These are phyloP conservation scores for Callinectes sapidus DNA, from an alignment of 2,888 invertebrate genomes.

Conservation along the genomic window DNA sequence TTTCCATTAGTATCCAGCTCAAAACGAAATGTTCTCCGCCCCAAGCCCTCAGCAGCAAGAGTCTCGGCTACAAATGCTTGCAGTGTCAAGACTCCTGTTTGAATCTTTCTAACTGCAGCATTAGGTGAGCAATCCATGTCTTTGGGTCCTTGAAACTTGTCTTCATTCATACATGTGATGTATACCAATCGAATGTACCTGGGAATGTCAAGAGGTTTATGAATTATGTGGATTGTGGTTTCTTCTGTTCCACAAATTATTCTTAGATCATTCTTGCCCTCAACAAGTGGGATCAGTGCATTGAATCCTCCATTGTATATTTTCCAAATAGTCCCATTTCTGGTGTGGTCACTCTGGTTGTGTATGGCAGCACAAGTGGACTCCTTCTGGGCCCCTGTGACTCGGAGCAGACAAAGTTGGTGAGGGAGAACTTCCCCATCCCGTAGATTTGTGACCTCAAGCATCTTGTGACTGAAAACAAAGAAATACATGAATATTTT, in stretches of 20 bases:
- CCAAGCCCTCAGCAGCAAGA: slow-evolving; percentile 85
- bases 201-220: slow-evolving; percentile 80
- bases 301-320: slow-evolving; percentile 84
- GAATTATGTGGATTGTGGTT: slow-evolving; percentile 80
- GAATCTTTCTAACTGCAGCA: slow-evolving; percentile 86
- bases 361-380: slow-evolving; percentile 80
- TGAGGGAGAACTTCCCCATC: slow-evolving; percentile 81
- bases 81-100: slow-evolving; percentile 85
- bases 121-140: slow-evolving; percentile 81
- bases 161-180: slow-evolving; percentile 88
- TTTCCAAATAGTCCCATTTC: slow-evolving; percentile 78
- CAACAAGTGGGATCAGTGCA: slow-evolving; percentile 81
- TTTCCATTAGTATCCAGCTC: slow-evolving; percentile 76
- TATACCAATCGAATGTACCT: slow-evolving; percentile 86
- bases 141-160: slow-evolving; percentile 84
- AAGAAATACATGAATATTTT: neutral
- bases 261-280: slow-evolving; percentile 82
- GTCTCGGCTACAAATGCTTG: slow-evolving; percentile 93
- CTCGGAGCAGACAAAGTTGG: slow-evolving; percentile 78
- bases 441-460: slow-evolving; percentile 80
- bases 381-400: slow-evolving; percentile 56
- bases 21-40: slow-evolving; percentile 87
- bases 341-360: slow-evolving; percentile 63
- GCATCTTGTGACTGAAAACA: slow-evolving; percentile 61
- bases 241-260: slow-evolving; percentile 81